Percentiles rank a stretch among this genome's conserved stretches.
Evolutionary conservation across 1,140 invertebrate species (phyloP).

Genomic region (Leptoteleia sp.): DNA sequence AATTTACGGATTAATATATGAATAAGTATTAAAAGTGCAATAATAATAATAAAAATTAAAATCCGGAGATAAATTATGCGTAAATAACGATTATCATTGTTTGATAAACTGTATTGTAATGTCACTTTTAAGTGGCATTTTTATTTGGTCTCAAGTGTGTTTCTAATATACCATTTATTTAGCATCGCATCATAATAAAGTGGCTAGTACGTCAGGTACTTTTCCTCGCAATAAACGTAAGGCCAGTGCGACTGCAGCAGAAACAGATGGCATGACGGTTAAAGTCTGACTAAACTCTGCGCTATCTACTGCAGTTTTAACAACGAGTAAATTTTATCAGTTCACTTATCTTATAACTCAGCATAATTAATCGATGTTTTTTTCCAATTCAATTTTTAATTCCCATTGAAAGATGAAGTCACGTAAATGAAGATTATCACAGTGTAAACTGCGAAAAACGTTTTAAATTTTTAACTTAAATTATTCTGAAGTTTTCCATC

Average conservation of each 20-base stretch:
- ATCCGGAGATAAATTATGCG: background rate
- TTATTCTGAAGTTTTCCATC: too few species aligned
- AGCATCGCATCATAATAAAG: slow-evolving; percentile 23
- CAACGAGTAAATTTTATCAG: slow-evolving; percentile 23
- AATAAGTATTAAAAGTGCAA: too few species aligned
- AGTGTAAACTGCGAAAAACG: background rate
- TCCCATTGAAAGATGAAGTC: slow-evolving; percentile 1
- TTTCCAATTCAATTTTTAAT: slow-evolving; percentile 20
- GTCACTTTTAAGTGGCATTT: slow-evolving; percentile 13
- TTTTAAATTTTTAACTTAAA: too few species aligned
- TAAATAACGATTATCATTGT: slow-evolving; percentile 4
- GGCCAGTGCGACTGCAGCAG: background rate
- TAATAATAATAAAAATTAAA: too few species aligned
- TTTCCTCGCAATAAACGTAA: slow-evolving; percentile 31
- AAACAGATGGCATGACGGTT: slow-evolving; percentile 53
- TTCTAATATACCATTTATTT: slow-evolving; percentile 36
- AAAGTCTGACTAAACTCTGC: slow-evolving; percentile 53
- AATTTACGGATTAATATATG: too few species aligned
- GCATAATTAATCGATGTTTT: slow-evolving; percentile 16
- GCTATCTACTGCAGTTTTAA: slow-evolving; percentile 43
- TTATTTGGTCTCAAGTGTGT: slow-evolving; percentile 31
- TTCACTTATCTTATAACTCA: slow-evolving; percentile 11
- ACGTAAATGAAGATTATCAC: slow-evolving; percentile 16
- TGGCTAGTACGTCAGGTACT: slow-evolving; percentile 10
- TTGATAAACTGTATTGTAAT: background rate